Evolutionary conservation across 1,140 invertebrate species (phyloP).

Genomic region (Varroa destructor): DNA sequence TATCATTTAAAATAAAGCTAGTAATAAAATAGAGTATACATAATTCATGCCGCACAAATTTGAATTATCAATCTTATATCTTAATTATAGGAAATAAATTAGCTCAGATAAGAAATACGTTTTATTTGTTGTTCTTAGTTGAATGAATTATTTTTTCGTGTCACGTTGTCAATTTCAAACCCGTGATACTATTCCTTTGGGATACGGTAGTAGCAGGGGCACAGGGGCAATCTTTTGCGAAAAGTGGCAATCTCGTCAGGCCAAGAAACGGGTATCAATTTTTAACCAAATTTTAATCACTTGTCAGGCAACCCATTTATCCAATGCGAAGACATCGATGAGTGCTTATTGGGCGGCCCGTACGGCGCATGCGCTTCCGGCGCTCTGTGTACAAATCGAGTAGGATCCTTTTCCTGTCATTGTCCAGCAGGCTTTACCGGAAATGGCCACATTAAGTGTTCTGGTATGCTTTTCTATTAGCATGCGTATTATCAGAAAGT

Average conservation of each 20-base stretch:
- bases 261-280: slow-evolving; percentile 20
- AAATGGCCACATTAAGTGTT: slow-evolving; percentile 35
- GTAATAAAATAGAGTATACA: too few relatives aligned
- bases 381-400: slow-evolving; percentile 64
- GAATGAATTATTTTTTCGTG: too few relatives aligned
- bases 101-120: too few relatives aligned
- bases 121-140: too few relatives aligned
- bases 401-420: slow-evolving; percentile 52
- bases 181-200: too few relatives aligned
- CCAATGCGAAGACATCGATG: slow-evolving; percentile 64
- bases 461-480: slow-evolving; percentile 30
- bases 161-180: too few relatives aligned
- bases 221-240: too few relatives aligned
- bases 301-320: slow-evolving; percentile 11
- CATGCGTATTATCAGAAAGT: slow-evolving; percentile 2
- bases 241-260: background rate
- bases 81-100: too few relatives aligned
- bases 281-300: slow-evolving; percentile 3
- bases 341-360: slow-evolving; percentile 65
- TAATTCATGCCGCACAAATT: too few relatives aligned
- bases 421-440: slow-evolving; percentile 37
- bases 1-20: too few relatives aligned
- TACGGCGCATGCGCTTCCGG: slow-evolving; percentile 67
- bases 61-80: too few relatives aligned
- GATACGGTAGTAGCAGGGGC: too few relatives aligned